Percentiles rank a stretch among this genome's conserved stretches.
These are phyloP conservation scores for Junonia oenone DNA, from an alignment of 2,888 invertebrate species.

Conservation along the genomic window DNA sequence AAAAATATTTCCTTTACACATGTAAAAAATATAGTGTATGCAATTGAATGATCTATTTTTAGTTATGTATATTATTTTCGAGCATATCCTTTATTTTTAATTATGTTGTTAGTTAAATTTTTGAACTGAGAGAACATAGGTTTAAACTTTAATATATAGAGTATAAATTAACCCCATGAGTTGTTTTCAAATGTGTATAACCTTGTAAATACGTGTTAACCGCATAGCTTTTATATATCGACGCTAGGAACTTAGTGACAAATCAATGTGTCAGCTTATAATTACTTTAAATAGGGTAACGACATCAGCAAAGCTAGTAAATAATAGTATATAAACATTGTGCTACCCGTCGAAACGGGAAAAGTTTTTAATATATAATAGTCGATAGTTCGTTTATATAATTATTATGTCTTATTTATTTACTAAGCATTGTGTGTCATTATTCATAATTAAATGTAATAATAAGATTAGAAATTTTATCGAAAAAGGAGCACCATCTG, in stretches of 20 bases:
- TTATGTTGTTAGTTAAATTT: constrained; percentile 35
- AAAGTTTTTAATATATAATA: neutral
- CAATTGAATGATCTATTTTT: constrained; percentile 4
- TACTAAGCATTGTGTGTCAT: constrained; percentile 16
- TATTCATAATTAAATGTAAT: constrained; percentile 10
- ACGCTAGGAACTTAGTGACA: constrained; percentile 40
- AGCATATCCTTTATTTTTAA: constrained; percentile 29
- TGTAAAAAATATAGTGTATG: neutral
- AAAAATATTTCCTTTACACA: neutral
- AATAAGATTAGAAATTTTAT: constrained; percentile 30
- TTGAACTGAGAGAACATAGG: constrained; percentile 42
- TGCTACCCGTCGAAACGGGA: neutral
- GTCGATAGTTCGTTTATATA: neutral
- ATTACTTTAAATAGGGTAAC: constrained; percentile 25
- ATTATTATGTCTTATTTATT: neutral
- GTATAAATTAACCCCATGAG: constrained; percentile 12
- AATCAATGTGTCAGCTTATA: constrained; percentile 42
- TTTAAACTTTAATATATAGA: constrained; percentile 40
- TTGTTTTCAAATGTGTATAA: constrained; percentile 44
- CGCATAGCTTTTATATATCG: constrained; percentile 56
- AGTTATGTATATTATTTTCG: constrained; percentile 15
- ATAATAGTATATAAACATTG: neutral
- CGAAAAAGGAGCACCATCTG: constrained; percentile 40
- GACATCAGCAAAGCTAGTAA: constrained; percentile 5
- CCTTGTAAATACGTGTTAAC: constrained; percentile 62